These are phyloP conservation scores for Flabesymbios commensalis DNA, from an alignment of 2,888 invertebrate species.

Conservation along the genomic window DNA sequence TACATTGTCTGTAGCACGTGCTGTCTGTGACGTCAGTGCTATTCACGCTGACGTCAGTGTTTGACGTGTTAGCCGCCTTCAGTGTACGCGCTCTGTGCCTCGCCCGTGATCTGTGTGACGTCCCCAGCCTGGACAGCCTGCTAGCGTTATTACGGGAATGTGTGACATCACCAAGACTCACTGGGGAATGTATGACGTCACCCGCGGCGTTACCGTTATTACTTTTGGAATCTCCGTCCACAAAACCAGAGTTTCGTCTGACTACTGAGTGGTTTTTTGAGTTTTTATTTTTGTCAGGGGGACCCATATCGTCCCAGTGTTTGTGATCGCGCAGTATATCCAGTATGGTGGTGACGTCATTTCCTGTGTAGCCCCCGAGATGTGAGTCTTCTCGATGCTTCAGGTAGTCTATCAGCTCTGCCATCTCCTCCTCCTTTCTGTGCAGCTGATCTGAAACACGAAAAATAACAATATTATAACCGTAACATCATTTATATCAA, in stretches of 20 bases:
- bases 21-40: neutral
- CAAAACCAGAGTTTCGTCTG: too few species aligned
- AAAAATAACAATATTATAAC: neutral
- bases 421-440: constrained; percentile 23
- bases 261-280: neutral
- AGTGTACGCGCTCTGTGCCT: too few species aligned
- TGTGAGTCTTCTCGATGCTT: constrained; percentile 14
- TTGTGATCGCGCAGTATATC: constrained; percentile 17
- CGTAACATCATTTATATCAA: too few species aligned
- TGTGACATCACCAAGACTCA: too few species aligned
- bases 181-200: too few species aligned
- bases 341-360: constrained; percentile 26
- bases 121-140: too few species aligned
- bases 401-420: constrained; percentile 25
- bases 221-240: too few species aligned
- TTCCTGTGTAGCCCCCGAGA: constrained; percentile 26
- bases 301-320: constrained; percentile 1
- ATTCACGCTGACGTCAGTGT: neutral
- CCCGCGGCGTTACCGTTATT: too few species aligned
- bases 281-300: neutral
- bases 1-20: neutral
- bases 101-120: too few species aligned
- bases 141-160: too few species aligned
- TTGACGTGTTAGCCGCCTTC: neutral
- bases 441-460: constrained; percentile 26